These are phyloP conservation scores for Antidorcas marsupialis DNA, from an alignment of 2,113 vertebrate genomes.

Conservation along the genomic window DNA sequence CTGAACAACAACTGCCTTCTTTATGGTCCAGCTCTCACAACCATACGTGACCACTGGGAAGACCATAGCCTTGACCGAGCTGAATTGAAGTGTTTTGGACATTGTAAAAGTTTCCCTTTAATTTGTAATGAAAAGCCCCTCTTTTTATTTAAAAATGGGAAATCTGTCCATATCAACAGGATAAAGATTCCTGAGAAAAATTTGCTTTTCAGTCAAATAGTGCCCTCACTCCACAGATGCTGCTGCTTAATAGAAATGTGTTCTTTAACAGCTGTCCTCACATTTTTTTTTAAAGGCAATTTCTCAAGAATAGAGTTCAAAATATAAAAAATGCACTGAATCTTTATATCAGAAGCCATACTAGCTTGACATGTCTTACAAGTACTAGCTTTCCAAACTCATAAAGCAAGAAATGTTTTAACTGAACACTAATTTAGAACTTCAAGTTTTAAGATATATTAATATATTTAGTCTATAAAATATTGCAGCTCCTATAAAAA, in stretches of 20 bases:
- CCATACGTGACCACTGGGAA: background rate
- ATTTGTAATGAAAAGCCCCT: background rate
- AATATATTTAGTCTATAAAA: conserved; percentile 1
- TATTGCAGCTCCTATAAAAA: conserved; percentile 10
- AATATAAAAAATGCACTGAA: background rate
- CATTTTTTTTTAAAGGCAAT: background rate
- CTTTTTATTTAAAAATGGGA: background rate
- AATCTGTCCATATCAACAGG: background rate
- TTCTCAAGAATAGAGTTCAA: background rate
- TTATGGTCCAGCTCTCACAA: background rate
- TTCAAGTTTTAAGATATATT: background rate
- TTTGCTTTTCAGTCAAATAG: background rate
- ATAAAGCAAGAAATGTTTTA: conserved; percentile 2
- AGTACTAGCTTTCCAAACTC: background rate
- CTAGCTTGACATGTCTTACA: conserved; percentile 6
- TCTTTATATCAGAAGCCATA: background rate
- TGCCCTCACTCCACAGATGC: background rate
- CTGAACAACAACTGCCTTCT: background rate
- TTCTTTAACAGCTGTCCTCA: background rate
- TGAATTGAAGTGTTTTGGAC: background rate
- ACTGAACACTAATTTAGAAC: background rate
- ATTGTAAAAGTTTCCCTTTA: background rate
- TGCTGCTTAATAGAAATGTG: background rate
- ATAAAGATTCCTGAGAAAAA: background rate
- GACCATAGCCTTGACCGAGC: background rate